phyloP scores from a whole-genome alignment of 2,113 vertebrate species.

The Crotalus viridis region DNA sequence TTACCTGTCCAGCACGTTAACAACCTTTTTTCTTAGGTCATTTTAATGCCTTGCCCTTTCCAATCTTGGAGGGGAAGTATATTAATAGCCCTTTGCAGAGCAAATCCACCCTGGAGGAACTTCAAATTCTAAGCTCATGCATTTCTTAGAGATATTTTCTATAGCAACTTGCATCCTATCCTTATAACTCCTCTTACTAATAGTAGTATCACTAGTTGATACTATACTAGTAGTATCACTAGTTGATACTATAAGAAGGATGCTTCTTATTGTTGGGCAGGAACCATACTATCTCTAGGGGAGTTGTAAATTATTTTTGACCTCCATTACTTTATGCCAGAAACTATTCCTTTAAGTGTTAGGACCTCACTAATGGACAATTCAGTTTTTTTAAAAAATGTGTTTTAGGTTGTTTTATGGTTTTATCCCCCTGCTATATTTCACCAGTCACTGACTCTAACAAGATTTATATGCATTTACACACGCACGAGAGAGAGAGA shows the following conservation, averaged over 20 bases:
- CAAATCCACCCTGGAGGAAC: neutral
- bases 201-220: neutral
- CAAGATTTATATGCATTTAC: neutral
- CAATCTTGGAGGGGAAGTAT: neutral
- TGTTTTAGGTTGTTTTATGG: neutral
- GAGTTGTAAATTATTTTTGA: neutral
- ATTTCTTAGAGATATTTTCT: neutral
- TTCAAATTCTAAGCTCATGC: neutral
- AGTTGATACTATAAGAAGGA: neutral
- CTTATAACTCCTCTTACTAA: neutral
- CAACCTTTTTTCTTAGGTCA: neutral
- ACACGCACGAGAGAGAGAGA: neutral
- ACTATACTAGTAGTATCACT: neutral
- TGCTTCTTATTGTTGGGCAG: neutral
- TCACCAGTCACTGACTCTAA: neutral
- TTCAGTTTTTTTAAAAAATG: neutral
- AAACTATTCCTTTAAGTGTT: neutral
- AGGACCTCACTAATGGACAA: neutral
- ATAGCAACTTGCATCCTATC: neutral
- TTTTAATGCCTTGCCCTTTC: neutral
- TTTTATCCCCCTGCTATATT: neutral
- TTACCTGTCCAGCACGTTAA: neutral
- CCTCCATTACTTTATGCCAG: neutral
- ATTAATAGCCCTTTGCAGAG: neutral
- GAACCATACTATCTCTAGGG: neutral